phyloP scores from a whole-genome alignment of 2,113 vertebrate species.

The Tringa solitaria region DNA sequence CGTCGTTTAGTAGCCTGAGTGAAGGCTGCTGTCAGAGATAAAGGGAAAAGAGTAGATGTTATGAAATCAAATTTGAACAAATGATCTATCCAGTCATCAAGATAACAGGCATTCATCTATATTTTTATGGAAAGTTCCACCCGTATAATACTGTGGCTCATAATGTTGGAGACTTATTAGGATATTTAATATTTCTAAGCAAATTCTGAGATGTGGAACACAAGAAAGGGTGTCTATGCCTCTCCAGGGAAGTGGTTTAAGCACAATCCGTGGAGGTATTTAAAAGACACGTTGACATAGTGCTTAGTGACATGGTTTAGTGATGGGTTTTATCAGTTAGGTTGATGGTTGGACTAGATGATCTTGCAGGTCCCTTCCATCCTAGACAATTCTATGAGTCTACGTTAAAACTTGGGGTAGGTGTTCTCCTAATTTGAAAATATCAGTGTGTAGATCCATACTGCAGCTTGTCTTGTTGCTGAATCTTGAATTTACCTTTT shows the following conservation, averaged over 20 bases:
- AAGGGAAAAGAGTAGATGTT: background rate
- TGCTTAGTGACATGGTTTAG: no score
- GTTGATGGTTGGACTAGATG: no score
- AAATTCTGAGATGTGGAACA: background rate
- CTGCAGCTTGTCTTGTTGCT: background rate
- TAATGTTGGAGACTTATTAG: background rate
- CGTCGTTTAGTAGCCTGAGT: background rate
- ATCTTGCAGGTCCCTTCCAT: no score
- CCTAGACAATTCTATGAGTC: no score
- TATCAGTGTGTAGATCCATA: background rate
- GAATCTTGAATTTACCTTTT: background rate
- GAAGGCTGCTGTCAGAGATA: background rate
- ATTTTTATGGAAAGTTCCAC: background rate
- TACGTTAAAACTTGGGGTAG: background rate
- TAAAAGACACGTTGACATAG: no score
- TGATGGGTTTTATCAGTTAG: no score
- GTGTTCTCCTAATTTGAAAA: background rate
- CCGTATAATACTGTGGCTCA: background rate
- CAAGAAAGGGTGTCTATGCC: background rate
- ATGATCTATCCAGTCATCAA: background rate
- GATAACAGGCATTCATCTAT: background rate
- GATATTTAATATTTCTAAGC: background rate
- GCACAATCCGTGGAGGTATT: no score
- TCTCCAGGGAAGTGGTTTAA: background rate
- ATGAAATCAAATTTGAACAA: background rate